Conservation (phyloP, 2,888 invertebrate species). For the Lagria hirta region DNA sequence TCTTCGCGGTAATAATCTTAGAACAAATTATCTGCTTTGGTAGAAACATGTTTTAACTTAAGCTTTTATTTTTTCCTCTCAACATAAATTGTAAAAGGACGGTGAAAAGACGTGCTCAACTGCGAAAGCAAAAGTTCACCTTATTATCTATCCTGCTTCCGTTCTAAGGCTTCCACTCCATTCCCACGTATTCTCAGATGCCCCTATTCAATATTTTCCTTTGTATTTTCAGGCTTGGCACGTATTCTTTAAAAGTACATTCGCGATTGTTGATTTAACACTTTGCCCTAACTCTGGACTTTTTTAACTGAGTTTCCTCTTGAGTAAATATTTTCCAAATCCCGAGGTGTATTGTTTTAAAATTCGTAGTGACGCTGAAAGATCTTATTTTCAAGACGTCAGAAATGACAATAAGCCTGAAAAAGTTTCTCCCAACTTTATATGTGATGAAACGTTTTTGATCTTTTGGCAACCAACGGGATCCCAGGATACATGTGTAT, state of each 20-base stretch:
- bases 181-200: slow-evolving; percentile 25
- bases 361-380: too few species aligned
- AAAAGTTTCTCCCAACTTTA: too few species aligned
- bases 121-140: slow-evolving; percentile 34
- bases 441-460: too few species aligned
- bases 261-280: slow-evolving; percentile 31
- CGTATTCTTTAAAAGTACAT: slow-evolving; percentile 33
- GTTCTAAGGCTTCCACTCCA: slow-evolving; percentile 27
- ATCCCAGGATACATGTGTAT: too few species aligned
- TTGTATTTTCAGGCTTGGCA: slow-evolving; percentile 29
- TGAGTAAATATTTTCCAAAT: slow-evolving; percentile 26
- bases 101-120: slow-evolving; percentile 35
- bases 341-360: slow-evolving; percentile 25
- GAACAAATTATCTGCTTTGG: too few species aligned
- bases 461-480: too few species aligned
- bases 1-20: too few species aligned
- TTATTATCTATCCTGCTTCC: slow-evolving; percentile 34
- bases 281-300: slow-evolving; percentile 22
- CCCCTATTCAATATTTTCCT: slow-evolving; percentile 31
- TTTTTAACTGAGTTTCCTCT: slow-evolving; percentile 22
- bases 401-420: too few species aligned
- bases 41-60: too few species aligned
- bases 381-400: too few species aligned
- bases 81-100: slow-evolving; percentile 30
- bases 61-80: too few species aligned